A percentile compares a stretch with the other conserved stretches of the same genome.
Conservation (phyloP, 2,888 invertebrate genomes). For the Ophonus ardosiacus region DNA sequence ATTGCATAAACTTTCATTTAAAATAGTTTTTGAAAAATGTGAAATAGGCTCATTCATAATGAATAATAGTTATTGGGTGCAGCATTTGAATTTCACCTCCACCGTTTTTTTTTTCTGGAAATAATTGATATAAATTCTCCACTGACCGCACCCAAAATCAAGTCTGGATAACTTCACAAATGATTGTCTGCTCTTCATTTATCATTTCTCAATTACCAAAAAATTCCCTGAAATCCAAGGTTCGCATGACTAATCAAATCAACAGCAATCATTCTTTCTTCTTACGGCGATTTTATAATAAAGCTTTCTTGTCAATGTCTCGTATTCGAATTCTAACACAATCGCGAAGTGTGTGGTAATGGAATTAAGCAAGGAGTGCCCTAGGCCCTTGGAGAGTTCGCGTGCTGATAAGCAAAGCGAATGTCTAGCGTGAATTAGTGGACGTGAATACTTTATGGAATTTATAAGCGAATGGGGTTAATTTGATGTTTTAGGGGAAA, state of each 20-base stretch:
- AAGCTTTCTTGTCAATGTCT: too few relatives aligned
- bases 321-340: neutral
- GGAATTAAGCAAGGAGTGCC: constrained; percentile 1
- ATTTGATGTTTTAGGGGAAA: neutral
- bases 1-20: too few relatives aligned
- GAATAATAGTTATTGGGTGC: too few relatives aligned
- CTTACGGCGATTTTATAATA: too few relatives aligned
- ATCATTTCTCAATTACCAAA: neutral
- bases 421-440: neutral
- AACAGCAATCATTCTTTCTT: neutral
- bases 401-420: neutral
- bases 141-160: neutral
- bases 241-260: neutral
- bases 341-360: neutral
- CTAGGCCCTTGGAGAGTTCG: neutral
- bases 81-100: too few relatives aligned
- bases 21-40: too few relatives aligned
- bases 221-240: neutral
- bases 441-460: neutral
- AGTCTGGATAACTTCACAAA: neutral
- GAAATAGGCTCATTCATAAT: too few relatives aligned
- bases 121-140: neutral
- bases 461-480: neutral
- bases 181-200: neutral
- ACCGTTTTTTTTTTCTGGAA: neutral